These are phyloP conservation scores for Ptyas mucosa DNA, from an alignment of 2,113 vertebrate genomes.

Conservation along the genomic window DNA sequence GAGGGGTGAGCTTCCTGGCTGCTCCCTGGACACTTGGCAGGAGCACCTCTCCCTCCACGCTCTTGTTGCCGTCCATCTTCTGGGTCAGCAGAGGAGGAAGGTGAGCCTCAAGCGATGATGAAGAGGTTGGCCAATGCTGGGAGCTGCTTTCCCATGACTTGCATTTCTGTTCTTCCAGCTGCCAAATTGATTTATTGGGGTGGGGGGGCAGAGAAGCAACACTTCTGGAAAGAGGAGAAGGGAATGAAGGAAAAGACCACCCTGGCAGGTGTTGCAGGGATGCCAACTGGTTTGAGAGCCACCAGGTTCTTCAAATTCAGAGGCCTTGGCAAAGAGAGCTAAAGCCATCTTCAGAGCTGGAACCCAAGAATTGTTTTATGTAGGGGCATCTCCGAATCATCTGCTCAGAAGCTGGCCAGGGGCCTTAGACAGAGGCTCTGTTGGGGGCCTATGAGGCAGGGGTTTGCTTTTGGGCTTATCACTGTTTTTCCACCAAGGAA, in stretches of 20 bases:
- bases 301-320: background rate
- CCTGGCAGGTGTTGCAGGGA: too few relatives aligned
- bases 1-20: background rate
- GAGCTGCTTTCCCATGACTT: background rate
- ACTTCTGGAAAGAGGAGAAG: background rate
- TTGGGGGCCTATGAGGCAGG: background rate
- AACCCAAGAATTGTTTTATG: background rate
- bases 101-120: background rate
- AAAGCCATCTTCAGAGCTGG: background rate
- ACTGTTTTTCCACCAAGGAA: background rate
- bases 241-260: too few relatives aligned
- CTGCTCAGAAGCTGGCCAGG: background rate
- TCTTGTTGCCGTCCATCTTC: background rate
- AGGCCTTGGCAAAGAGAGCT: background rate
- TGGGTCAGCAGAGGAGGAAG: background rate
- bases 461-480: background rate
- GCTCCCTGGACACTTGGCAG: background rate
- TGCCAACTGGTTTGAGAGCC: background rate
- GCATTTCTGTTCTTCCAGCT: background rate
- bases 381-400: background rate
- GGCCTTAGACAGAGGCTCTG: background rate
- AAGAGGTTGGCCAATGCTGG: background rate
- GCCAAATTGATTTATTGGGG: background rate
- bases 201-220: background rate
- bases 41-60: fast-evolving